Evolutionary conservation across 2,888 invertebrate species (phyloP), one percentile per base, ranked within the genome.

Genomic region (Yponomeuta cagnagella): DNA sequence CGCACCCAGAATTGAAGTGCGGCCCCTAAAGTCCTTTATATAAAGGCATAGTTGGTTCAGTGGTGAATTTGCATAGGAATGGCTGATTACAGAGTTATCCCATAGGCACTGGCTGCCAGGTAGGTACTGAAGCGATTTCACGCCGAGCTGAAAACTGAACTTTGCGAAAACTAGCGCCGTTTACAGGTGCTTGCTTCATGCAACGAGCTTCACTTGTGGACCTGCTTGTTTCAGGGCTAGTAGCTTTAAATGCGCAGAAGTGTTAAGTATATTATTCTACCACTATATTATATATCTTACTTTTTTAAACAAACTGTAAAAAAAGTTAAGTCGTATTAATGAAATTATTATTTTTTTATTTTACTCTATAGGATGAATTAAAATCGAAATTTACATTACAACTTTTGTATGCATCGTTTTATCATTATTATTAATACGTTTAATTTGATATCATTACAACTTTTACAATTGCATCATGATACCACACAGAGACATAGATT

Each of bases 21-120:
- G 15, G 37, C 33, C 67, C 37, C 64, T 10, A 30, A 23, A 15
- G 66, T 70, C 77, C 80, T 83, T 82, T 85, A 85, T 82, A 89
- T 88, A 88, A 87, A 87, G 89, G 87, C 88, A 87, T 89, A 89
- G 90, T 89, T 88, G 90, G 87, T 89, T 86, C 88, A 87, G 87
- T 81, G 80, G 79, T 79, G 85, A 86, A 90, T 90, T 90, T 89
- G 89, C 90, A 90, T 90, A 84, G 89, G 89, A 90, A 90, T 90
- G 87, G 90, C 86, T 88, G 90, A 90, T 90, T 90, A 89, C 85
- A 81, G 86, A 85, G 85, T 83, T 82, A 82, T 83, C 84, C 85
- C 84, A 85, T 88, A 88, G 87, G 85, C 88, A 79, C 76, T 80
- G 76, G 72, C 77, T 33, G 75, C 76, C 78, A 79, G 76, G 76